Evolutionary conservation across 2,113 vertebrate species (phyloP).

Genomic region (Syngnathus typhle): DNA sequence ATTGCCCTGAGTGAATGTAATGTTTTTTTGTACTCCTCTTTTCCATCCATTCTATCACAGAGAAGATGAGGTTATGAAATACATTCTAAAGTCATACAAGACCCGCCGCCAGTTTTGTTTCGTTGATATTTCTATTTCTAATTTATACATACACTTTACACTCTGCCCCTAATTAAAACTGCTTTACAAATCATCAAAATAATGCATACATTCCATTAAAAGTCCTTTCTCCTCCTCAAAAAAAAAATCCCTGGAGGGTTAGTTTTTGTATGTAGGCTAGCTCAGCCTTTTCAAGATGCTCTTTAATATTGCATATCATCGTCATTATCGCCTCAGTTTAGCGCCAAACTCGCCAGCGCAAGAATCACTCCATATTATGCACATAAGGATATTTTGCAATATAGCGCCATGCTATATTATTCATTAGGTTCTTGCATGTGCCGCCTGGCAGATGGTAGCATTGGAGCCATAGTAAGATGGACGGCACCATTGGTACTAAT

Average conservation of each 20-base stretch:
- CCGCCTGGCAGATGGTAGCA: constrained; percentile 27
- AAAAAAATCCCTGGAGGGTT: constrained; percentile 3
- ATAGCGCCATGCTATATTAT: constrained; percentile 33
- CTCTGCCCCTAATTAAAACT: neutral
- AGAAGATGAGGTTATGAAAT: too few species aligned
- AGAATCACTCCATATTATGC: constrained; percentile 5
- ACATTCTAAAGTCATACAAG: too few species aligned
- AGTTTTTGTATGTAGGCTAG: constrained; percentile 14
- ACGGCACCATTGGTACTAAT: constrained; percentile 31
- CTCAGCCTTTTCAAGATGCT: constrained; percentile 9
- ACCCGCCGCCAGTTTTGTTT: too few species aligned
- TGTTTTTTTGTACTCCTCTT: too few species aligned
- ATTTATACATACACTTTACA: neutral
- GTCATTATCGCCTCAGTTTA: constrained; percentile 27
- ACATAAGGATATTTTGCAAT: constrained; percentile 17
- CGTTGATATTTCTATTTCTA: too few species aligned
- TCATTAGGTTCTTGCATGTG: constrained; percentile 32
- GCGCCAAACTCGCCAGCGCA: neutral
- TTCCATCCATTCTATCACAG: neutral
- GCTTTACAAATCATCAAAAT: neutral
- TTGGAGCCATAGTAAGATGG: constrained; percentile 11
- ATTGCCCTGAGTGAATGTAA: too few species aligned
- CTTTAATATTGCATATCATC: constrained; percentile 35
- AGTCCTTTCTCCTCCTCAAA: neutral
- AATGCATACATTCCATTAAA: neutral